Evolutionary conservation across 2,113 vertebrate genomes (phyloP).

Genomic region (Tetrao urogallus): DNA sequence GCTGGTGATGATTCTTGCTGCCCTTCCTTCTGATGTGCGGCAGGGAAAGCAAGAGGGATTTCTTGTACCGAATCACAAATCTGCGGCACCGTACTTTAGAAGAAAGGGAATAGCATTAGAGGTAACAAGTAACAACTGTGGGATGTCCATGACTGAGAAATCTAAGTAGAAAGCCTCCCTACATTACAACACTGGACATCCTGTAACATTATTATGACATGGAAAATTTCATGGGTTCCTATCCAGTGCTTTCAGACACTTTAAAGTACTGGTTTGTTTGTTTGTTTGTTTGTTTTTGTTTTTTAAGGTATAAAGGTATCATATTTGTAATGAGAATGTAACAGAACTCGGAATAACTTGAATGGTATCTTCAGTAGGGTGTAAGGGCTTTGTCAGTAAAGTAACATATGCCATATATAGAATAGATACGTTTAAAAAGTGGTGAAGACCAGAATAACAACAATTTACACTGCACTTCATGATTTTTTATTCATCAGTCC

Average conservation of each 20-base stretch:
- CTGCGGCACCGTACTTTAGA: not conserved
- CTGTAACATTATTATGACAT: not conserved
- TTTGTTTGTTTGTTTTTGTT: not conserved
- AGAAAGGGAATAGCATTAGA: not conserved
- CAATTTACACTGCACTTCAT: not conserved
- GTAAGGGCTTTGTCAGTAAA: not conserved
- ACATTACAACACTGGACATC: not conserved
- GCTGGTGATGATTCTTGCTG: fast-evolving
- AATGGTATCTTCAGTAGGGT: not conserved
- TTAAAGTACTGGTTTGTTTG: not conserved
- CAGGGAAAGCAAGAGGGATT: not conserved
- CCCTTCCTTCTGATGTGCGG: not conserved
- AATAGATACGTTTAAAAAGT: not conserved
- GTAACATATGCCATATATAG: fast-evolving
- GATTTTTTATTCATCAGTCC: not conserved
- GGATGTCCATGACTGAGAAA: not conserved
- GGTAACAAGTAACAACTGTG: not conserved
- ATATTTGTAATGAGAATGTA: not conserved
- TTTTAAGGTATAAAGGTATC: too few species aligned
- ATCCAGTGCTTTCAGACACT: not conserved
- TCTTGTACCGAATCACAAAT: not conserved
- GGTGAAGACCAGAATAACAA: not conserved
- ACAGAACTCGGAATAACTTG: not conserved
- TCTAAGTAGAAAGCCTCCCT: not conserved
- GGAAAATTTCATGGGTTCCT: not conserved